phyloP scores from a whole-genome alignment of 2,797 vertebrate species.

The Peromyscus attwateri region DNA sequence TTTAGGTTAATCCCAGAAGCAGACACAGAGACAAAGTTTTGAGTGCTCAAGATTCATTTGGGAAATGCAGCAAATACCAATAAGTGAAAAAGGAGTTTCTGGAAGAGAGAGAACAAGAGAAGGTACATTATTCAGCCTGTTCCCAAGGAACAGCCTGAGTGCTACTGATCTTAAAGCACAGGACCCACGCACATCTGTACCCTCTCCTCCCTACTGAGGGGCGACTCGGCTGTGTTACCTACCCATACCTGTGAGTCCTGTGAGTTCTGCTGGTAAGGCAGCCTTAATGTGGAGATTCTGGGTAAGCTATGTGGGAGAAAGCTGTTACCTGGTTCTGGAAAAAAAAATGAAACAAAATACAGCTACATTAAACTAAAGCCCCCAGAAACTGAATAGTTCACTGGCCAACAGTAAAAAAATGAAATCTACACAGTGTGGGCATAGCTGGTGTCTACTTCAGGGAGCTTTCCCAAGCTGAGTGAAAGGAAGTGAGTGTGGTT shows the following conservation, averaged over 20 bases:
- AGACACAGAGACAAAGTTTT: slow-evolving; percentile 14
- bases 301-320: neutral
- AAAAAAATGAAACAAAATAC: neutral
- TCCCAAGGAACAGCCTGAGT: neutral
- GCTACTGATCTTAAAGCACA: neutral
- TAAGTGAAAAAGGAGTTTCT: neutral
- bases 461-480: neutral
- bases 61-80: slow-evolving; percentile 23
- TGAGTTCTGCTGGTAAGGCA: neutral
- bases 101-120: neutral
- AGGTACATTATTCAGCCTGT: neutral
- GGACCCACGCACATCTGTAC: neutral
- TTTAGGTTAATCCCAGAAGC: slow-evolving; percentile 60
- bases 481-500: neutral
- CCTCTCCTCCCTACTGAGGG: accelerated
- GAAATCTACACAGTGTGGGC: neutral
- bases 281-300: neutral
- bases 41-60: neutral
- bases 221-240: neutral
- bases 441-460: neutral
- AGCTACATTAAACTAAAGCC: neutral
- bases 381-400: neutral
- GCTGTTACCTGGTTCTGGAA: neutral
- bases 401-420: neutral
- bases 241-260: neutral